phyloP scores from a whole-genome alignment of 2,113 vertebrate species.

The Trochalopteron elliotii region DNA sequence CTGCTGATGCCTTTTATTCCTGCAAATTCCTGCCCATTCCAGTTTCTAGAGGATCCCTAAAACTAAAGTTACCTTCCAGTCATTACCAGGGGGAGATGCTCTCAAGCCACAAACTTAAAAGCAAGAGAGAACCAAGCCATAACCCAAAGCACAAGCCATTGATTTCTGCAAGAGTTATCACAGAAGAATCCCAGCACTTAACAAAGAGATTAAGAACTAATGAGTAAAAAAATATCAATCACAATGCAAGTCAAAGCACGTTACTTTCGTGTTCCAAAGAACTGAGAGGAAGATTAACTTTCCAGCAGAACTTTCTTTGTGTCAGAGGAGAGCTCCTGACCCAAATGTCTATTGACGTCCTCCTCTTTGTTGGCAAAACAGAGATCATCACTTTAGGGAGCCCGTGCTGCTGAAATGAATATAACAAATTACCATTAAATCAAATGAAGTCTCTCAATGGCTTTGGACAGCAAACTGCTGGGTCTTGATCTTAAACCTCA shows the following conservation, averaged over 20 bases:
- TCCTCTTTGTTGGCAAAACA: conserved; percentile 32
- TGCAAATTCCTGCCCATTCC: not conserved
- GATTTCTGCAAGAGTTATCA: not conserved
- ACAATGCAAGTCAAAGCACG: not conserved
- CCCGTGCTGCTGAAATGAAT: not conserved
- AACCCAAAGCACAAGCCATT: not conserved
- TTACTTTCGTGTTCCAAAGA: not conserved
- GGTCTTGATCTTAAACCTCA: conserved; percentile 36
- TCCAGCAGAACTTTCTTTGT: conserved; percentile 12
- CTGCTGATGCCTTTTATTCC: not conserved
- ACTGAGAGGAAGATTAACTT: conserved; percentile 31
- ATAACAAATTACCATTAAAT: conserved; percentile 15
- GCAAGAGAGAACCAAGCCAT: not conserved
- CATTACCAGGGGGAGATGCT: not conserved
- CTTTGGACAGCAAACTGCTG: conserved; percentile 18
- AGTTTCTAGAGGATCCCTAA: not conserved
- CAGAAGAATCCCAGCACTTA: conserved; percentile 3
- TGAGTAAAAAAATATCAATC: conserved; percentile 2
- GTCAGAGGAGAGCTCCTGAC: conserved; percentile 24
- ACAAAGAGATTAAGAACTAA: conserved; percentile 21
- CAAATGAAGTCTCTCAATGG: not conserved
- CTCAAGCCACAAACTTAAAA: not conserved
- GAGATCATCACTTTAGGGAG: not conserved
- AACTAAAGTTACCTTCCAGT: not conserved
- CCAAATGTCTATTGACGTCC: not conserved